Base-by-base conservation (phyloP, 1,140 invertebrate species). In the Venustaconcha ellipsiformis region DNA sequence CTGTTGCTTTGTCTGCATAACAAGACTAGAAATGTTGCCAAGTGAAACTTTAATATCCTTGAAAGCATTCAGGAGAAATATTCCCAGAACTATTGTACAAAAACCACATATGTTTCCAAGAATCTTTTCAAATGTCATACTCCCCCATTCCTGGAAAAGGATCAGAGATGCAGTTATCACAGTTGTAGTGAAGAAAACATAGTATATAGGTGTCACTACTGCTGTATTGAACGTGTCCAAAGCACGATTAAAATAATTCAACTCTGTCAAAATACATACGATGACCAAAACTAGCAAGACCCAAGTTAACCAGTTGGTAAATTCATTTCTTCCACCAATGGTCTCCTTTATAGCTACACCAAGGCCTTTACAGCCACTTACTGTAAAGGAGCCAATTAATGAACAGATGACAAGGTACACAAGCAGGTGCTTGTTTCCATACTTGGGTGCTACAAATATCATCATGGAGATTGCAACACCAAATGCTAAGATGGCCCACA, bases 161-260 rank as follows among this genome's bases (percentile, higher is more conserved):
- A 90, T 87, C 14, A 87, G 92, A 0, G 96, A 98, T 1, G 96
- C 96, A 26, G 95, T 91, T 74, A 99, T 96, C 1, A 99, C 97
- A 88, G 97, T 93, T 0, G 95, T 94, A 12, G 97, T 99, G 86
- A 99, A 99, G 90, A 98, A 95, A 1, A 99, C 97, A 90, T 99
- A 99, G 89, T 99, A 99, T 23, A 99, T 94, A 0, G 98, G 97
- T 1, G 96, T 99, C 1, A 99, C 97, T 81, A 99, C 93, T 67
- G 94, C 94, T 0, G 97, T 99, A 86, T 97, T 97, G 87, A 98
- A 99, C 70, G 97, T 93, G 88, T 99, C 98, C 67, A 99, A 89
- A 0, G 92, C 91, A 83, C 91, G 92, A 90, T 99, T 99, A 63
- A 99, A 91, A 91, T 98, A 99, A 90, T 97, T 97, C 94, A 99